Conservation (phyloP, 2,888 invertebrate genomes). For the Nemotelus nigrinus region DNA sequence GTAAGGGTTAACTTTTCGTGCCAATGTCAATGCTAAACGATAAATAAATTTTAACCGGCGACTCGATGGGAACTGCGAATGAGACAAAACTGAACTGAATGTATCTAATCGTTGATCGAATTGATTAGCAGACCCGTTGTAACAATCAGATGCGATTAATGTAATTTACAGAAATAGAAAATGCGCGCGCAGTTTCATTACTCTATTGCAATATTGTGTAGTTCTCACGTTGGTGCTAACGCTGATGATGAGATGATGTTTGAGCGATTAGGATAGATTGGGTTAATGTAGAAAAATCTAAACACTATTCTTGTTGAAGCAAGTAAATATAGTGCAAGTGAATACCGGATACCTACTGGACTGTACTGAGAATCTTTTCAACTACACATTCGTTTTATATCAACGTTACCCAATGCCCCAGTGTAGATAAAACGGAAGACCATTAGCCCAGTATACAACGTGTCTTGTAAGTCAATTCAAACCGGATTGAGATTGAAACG, state of each 20-base stretch:
- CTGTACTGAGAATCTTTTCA: too few species aligned
- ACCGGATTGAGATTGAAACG: too few species aligned
- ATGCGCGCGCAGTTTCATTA: constrained; percentile 38
- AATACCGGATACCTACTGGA: too few species aligned
- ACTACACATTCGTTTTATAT: too few species aligned
- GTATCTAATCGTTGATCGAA: constrained; percentile 24
- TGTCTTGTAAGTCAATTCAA: too few species aligned
- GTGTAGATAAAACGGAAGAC: too few species aligned
- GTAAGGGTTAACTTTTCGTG: neutral
- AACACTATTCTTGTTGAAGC: too few species aligned
- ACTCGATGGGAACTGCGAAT: neutral
- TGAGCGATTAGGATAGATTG: too few species aligned
- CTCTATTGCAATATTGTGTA: constrained; percentile 6
- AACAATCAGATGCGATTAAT: neutral
- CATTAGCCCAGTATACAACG: too few species aligned
- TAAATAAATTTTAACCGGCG: neutral
- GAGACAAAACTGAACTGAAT: constrained; percentile 24
- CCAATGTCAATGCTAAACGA: constrained; percentile 31
- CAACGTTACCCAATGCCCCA: too few species aligned
- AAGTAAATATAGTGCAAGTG: too few species aligned
- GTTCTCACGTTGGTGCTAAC: constrained; percentile 14
- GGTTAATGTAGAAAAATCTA: too few species aligned
- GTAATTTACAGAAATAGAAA: constrained; percentile 39
- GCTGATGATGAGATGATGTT: neutral
- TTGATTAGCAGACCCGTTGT: constrained; percentile 5